phyloP scores from a whole-genome alignment of 1,140 invertebrate genomes.

The Pseudomyrmex cubaensis region DNA sequence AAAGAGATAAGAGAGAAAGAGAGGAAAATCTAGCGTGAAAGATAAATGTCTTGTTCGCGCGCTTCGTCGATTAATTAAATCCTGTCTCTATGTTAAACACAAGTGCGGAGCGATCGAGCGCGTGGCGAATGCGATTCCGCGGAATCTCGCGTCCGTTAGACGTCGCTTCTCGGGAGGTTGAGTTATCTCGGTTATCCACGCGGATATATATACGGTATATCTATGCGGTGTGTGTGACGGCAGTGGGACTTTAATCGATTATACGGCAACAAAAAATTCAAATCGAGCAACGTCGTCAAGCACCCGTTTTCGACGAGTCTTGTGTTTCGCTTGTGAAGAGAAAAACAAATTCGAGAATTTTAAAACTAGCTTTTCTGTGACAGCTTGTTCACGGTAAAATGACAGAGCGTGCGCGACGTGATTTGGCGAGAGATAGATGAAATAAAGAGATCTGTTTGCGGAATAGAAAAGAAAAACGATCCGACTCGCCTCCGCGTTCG shows the following conservation, averaged over 20 bases:
- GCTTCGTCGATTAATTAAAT: constrained; percentile 54
- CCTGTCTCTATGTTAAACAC: constrained; percentile 22
- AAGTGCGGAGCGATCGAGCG: constrained; percentile 18
- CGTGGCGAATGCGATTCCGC: constrained; percentile 23
- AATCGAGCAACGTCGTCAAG: neutral
- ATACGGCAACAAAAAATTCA: neutral
- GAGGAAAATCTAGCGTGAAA: constrained; percentile 11
- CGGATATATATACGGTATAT: no score
- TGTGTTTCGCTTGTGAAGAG: neutral
- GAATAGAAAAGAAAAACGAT: neutral
- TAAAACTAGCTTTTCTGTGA: constrained; percentile 2
- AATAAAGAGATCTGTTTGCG: neutral
- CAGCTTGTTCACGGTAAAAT: neutral
- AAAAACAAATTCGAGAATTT: neutral
- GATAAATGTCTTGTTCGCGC: constrained; percentile 33
- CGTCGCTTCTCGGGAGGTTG: constrained; percentile 9
- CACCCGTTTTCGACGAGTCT: neutral
- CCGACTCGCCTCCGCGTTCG: constrained; percentile 38
- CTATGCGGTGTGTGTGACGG: no score
- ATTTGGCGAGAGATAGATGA: neutral
- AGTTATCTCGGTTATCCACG: constrained; percentile 16
- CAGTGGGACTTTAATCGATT: neutral
- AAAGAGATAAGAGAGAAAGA: neutral
- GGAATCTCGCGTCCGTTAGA: constrained; percentile 27
- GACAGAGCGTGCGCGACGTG: no score